Percentiles rank a stretch among this genome's conserved stretches.
These are phyloP conservation scores for Cosmia pyralina DNA, from an alignment of 2,888 invertebrate genomes.

Conservation along the genomic window DNA sequence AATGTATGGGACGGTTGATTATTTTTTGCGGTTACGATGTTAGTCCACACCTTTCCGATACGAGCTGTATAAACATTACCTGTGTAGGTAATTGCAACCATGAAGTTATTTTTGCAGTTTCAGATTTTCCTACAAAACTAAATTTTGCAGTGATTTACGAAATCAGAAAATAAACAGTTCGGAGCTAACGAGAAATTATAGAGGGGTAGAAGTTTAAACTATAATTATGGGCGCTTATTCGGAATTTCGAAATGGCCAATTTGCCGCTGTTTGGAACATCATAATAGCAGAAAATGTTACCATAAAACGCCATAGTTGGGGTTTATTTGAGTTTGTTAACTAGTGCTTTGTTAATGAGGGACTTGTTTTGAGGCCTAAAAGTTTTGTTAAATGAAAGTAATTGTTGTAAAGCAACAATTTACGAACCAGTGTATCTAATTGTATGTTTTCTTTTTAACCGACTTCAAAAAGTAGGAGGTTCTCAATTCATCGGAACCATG, in stretches of 20 bases:
- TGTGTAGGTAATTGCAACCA: not conserved
- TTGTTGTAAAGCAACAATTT: constrained; percentile 5
- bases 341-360: constrained; percentile 40
- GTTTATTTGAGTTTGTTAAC: constrained; percentile 63
- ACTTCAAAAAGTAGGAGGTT: too few species aligned
- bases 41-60: too few species aligned
- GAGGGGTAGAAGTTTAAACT: constrained; percentile 68
- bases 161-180: constrained; percentile 57
- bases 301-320: constrained; percentile 61
- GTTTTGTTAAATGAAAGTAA: constrained; percentile 27
- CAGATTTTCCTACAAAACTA: constrained; percentile 13
- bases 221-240: constrained; percentile 73
- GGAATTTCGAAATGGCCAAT: constrained; percentile 71
- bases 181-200: constrained; percentile 69
- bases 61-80: not conserved
- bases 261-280: constrained; percentile 67
- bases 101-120: not conserved
- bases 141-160: constrained; percentile 38
- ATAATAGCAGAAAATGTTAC: constrained; percentile 73
- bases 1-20: too few species aligned
- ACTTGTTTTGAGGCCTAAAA: constrained; percentile 25
- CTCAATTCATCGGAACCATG: too few species aligned
- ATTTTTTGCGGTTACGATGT: too few species aligned
- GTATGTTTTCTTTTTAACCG: not conserved
- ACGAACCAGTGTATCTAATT: not conserved